Percentiles rank a stretch among this genome's conserved stretches.
Conservation (phyloP, 2,797 vertebrate genomes). For the Hoplostethus atlanticus region DNA sequence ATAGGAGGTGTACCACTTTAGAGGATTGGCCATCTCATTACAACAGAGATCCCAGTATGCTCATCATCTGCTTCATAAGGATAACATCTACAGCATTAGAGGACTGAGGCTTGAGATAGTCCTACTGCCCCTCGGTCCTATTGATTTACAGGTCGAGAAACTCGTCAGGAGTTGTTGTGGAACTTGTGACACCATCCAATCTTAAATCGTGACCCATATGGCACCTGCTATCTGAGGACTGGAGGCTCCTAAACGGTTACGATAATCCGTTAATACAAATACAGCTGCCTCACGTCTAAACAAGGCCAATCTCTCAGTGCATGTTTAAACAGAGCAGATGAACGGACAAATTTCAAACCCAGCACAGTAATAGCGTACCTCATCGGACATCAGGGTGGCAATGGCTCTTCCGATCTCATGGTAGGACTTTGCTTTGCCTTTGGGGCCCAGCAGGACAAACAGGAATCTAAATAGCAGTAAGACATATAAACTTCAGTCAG, state of each 20-base stretch:
- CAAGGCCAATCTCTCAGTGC: neutral
- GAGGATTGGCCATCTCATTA: neutral
- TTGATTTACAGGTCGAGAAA: neutral
- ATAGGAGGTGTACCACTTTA: neutral
- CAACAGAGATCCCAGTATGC: neutral
- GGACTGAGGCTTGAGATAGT: neutral
- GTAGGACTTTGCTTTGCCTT: conserved; percentile 98
- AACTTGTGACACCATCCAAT: neutral
- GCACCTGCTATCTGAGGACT: neutral
- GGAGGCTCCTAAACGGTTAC: neutral
- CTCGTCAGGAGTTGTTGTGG: neutral
- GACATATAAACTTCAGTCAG: neutral
- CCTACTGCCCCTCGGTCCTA: neutral
- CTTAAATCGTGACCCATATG: neutral
- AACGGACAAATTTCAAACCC: neutral
- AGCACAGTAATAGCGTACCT: conserved; percentile 81
- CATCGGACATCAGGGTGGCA: conserved; percentile 98
- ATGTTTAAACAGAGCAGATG: neutral
- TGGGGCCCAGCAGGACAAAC: conserved; percentile 96
- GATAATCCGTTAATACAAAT: neutral
- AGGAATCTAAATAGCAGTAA: conserved; percentile 86
- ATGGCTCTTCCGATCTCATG: conserved; percentile 98
- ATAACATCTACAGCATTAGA: neutral
- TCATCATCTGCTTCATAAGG: conserved; percentile 16
- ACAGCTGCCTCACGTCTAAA: neutral